Evolutionary conservation across 2,797 vertebrate genomes (phyloP).

Genomic region (Xiphorhynchus erythropygius): DNA sequence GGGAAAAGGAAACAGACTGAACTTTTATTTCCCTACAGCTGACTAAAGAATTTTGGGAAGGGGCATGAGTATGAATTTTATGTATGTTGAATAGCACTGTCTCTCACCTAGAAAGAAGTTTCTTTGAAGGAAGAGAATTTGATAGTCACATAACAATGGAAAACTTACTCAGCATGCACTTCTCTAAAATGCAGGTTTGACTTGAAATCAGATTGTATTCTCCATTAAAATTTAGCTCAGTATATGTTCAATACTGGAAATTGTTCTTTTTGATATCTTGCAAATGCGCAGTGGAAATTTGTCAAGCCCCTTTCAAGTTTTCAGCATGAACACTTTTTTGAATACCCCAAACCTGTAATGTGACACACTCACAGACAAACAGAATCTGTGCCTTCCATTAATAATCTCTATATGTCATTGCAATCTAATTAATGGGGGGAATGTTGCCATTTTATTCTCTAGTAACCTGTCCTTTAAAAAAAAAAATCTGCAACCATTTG

Average conservation of each 20-base stretch:
- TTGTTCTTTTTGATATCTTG: background rate
- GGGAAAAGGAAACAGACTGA: background rate
- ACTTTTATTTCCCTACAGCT: background rate
- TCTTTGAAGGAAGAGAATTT: background rate
- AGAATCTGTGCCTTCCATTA: background rate
- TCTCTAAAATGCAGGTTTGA: background rate
- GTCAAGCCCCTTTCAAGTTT: background rate
- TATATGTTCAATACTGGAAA: background rate
- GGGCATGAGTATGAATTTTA: background rate
- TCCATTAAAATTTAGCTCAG: background rate
- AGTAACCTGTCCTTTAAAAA: background rate
- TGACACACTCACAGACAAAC: background rate
- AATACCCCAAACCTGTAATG: background rate
- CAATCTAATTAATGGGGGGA: background rate
- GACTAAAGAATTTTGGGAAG: background rate
- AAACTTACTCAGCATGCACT: background rate
- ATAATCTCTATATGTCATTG: background rate
- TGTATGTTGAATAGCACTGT: background rate
- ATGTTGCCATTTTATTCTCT: background rate
- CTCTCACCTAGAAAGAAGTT: background rate
- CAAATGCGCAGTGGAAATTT: background rate
- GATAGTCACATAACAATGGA: background rate
- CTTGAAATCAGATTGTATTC: background rate
- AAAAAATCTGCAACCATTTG: background rate
- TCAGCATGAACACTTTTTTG: background rate